Conservation (phyloP, 2,888 invertebrate species). For the Folsomia manolachei region DNA sequence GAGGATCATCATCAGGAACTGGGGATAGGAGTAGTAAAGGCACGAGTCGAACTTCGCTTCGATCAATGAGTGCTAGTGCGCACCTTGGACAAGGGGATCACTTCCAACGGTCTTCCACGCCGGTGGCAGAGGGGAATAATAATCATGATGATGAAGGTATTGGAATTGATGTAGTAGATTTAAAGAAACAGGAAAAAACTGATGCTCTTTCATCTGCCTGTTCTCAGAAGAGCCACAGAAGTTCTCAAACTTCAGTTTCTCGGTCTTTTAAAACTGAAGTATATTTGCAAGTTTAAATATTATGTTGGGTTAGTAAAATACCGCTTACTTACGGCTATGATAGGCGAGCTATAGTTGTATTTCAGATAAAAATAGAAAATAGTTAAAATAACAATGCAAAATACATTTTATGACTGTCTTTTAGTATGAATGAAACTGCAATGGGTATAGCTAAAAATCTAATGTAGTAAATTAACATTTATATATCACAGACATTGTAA, state of each 20-base stretch:
- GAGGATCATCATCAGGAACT: neutral
- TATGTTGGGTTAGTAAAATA: neutral
- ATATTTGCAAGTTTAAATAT: neutral
- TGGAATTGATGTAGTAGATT: neutral
- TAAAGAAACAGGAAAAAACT: neutral
- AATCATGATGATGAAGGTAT: neutral
- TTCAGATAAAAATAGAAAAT: too few species aligned
- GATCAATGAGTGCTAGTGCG: slow-evolving; percentile 8
- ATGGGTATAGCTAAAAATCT: too few species aligned
- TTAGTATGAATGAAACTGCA: too few species aligned
- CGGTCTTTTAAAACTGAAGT: neutral
- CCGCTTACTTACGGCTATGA: neutral
- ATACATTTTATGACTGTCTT: too few species aligned
- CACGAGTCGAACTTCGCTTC: slow-evolving; percentile 16
- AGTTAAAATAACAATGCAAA: too few species aligned
- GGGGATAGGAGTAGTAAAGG: neutral
- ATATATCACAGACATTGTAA: neutral
- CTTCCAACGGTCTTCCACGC: neutral
- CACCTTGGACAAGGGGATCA: neutral
- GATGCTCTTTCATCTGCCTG: too few species aligned
- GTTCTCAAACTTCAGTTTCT: neutral
- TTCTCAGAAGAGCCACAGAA: too few species aligned
- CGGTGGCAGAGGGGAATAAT: neutral
- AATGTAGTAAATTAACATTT: too few species aligned
- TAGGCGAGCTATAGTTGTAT: too few species aligned